phyloP scores from a whole-genome alignment of 2,797 vertebrate genomes.

The Heterohyrax brucei region DNA sequence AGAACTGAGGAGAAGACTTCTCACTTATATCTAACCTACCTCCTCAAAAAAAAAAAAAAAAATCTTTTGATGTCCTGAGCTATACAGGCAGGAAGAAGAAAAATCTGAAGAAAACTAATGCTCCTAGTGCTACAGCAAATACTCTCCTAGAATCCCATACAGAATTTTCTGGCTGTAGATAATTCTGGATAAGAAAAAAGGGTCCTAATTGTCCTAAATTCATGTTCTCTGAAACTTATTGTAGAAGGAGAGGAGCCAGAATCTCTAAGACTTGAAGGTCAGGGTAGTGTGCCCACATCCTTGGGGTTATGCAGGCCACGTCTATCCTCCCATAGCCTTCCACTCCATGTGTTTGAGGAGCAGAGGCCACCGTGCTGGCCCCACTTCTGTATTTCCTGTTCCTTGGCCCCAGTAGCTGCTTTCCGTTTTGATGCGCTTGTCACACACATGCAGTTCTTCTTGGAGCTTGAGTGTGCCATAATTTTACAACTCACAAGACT shows the following conservation, averaged over 20 bases:
- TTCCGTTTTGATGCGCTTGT: constrained; percentile 14
- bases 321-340: background rate
- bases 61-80: background rate
- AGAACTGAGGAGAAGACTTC: background rate
- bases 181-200: background rate
- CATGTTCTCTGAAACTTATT: constrained; percentile 33
- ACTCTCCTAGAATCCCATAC: background rate
- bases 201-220: background rate
- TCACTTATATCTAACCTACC: background rate
- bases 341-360: background rate
- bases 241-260: constrained; percentile 23
- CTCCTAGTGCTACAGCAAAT: background rate
- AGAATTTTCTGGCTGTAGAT: background rate
- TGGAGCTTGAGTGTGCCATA: constrained; percentile 41
- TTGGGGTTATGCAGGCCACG: rapidly evolving
- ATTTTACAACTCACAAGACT: constrained; percentile 70
- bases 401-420: background rate
- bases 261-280: constrained; percentile 7
- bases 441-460: background rate
- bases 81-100: background rate
- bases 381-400: background rate
- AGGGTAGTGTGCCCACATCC: background rate
- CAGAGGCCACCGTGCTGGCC: constrained; percentile 18
- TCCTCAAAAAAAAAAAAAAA: constrained; percentile 4
- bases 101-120: background rate